Conservation (phyloP, 2,888 invertebrate genomes). For the Notodonta dromedarius region DNA sequence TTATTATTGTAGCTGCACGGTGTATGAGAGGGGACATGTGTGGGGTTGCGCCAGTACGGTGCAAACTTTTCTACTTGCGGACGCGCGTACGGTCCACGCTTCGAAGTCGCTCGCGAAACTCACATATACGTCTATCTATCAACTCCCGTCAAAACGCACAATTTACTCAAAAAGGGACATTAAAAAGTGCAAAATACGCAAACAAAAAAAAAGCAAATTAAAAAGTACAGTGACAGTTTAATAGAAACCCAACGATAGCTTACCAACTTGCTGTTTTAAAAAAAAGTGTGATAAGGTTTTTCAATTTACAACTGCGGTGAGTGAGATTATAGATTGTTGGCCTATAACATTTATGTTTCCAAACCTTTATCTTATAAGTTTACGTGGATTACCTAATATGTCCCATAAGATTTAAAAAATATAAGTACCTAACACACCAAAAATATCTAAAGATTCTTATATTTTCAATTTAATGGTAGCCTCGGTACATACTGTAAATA, state of each 20-base stretch:
- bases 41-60: conserved; percentile 41
- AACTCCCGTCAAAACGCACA: not conserved
- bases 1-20: conserved; percentile 32
- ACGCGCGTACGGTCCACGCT: conserved; percentile 41
- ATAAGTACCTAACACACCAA: too few species aligned
- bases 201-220: conserved; percentile 2
- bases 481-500: too few species aligned
- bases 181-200: not conserved
- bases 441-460: too few species aligned
- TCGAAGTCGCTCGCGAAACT: conserved; percentile 32
- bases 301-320: conserved; percentile 67
- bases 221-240: conserved; percentile 26
- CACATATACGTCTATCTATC: not conserved
- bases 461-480: too few species aligned
- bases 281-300: conserved; percentile 51
- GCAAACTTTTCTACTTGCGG: conserved; percentile 54
- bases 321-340: conserved; percentile 37
- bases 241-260: conserved; percentile 33
- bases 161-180: conserved; percentile 11
- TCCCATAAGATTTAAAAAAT: too few species aligned
- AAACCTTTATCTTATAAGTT: too few species aligned
- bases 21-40: conserved; percentile 34
- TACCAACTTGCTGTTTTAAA: conserved; percentile 34
- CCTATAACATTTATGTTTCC: not conserved
- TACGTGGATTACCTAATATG: too few species aligned